Evolutionary conservation across 30 jellyfish, hydroid and myxozoan species (phyloP), one percentile per base, ranked within the genome.

Genomic region (Nemopilema nomurai): DNA sequence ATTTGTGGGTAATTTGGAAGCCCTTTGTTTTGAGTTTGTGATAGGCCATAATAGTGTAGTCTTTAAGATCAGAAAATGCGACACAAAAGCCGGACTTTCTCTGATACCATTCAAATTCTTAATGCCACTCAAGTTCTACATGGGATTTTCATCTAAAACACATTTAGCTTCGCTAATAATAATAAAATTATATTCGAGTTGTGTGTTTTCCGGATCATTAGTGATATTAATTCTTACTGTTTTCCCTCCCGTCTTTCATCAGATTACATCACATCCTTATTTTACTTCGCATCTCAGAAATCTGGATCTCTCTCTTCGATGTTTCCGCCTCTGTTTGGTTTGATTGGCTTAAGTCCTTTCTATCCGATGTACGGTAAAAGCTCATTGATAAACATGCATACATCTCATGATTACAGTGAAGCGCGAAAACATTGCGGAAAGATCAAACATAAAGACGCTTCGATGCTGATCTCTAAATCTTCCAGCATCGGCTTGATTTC

Each of bases 351-450:
- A 72, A n/a, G 18, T 27, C 76, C 51, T 75, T 41, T 66, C 79
- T 16, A 62, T 73, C 87, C 93, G 82, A 28, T 53, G 82, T 57
- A 78, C 82, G 52, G 73, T 68, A 30, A 82, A 18, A 31, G 72
- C 91, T 82, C 68, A 67, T 66, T 30, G 57, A 27, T 67, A 30
- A 53, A 69, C 28, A 66, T 26, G 31, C 84, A 71, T 66, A 50
- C 63, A 70, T 84, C 80, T 82, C 67, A 65, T 52, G 93, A 84
- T 73, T 84, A 84, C 93, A 32, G 93, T 73, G 66, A 23, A 84
- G 83, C 93, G 93, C 82, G 82, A 84, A 84, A 84, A 52, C 82
- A 49, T 74, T 72, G 93, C 93, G 93, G 93, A 74, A 84, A 84
- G 93, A 84, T 84, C 83, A 82, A 83, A 51, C 91, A 57, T 62